phyloP scores from a whole-genome alignment of 1,140 invertebrate genomes.

The Neodiprion lecontei region DNA sequence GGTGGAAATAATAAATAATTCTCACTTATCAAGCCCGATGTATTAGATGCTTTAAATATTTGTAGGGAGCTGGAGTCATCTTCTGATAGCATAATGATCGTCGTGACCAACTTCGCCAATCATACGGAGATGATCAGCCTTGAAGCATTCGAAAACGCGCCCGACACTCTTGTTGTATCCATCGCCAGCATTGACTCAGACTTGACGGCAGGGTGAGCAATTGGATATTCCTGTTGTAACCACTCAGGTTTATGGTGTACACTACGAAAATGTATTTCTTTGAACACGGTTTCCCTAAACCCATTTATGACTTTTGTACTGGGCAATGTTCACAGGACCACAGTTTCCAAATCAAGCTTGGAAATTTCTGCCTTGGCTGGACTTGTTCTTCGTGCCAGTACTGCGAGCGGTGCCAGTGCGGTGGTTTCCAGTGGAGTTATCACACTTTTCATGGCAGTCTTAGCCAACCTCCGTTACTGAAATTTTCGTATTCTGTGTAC shows the following conservation, averaged over 20 bases:
- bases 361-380: neutral
- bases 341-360: neutral
- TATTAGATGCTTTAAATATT: too few relatives aligned
- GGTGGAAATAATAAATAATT: too few relatives aligned
- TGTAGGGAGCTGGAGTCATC: too few relatives aligned
- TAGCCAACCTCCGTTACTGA: too few relatives aligned
- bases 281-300: neutral
- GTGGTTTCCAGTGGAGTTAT: neutral
- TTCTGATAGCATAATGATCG: conserved; percentile 49
- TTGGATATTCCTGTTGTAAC: neutral
- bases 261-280: conserved; percentile 4
- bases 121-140: conserved; percentile 53
- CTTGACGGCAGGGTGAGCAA: neutral
- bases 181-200: neutral
- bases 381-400: neutral
- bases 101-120: conserved; percentile 58
- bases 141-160: conserved; percentile 40
- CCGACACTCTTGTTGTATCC: conserved; percentile 1
- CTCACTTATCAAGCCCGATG: too few relatives aligned
- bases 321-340: neutral
- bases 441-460: neutral
- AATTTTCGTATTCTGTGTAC: too few relatives aligned
- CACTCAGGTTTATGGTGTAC: neutral
- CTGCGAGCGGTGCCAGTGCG: neutral
- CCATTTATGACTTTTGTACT: neutral